phyloP scores from a whole-genome alignment of 1,140 invertebrate species.

The Tetramorium alpestre region DNA sequence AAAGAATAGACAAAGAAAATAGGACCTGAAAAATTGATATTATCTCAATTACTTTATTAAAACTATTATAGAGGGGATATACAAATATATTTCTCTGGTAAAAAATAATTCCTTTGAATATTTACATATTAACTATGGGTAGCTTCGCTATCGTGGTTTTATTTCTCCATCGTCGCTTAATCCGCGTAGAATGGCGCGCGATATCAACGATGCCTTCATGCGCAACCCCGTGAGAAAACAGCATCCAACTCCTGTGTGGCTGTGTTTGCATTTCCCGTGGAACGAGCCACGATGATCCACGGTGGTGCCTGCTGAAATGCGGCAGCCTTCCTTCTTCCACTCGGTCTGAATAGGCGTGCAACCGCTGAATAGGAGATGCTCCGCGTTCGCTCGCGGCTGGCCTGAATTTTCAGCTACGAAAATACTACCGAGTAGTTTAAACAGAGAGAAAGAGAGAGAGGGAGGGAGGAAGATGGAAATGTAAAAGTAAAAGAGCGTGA shows the following conservation, averaged over 20 bases:
- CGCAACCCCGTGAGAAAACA: slow-evolving; percentile 37
- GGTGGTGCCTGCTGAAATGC: slow-evolving; percentile 35
- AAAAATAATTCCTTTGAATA: not conserved
- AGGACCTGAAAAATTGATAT: not conserved
- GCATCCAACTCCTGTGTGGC: not conserved
- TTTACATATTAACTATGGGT: not conserved
- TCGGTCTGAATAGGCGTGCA: slow-evolving; percentile 57
- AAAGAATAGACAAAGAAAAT: not conserved
- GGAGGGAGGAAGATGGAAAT: not conserved
- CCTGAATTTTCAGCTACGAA: slow-evolving; percentile 63
- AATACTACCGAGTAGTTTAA: slow-evolving; percentile 15
- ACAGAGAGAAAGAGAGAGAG: slow-evolving; percentile 16
- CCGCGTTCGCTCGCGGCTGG: slow-evolving; percentile 38
- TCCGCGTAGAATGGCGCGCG: slow-evolving; percentile 2
- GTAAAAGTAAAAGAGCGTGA: slow-evolving; percentile 51
- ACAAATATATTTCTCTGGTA: not conserved
- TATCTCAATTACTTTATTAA: not conserved
- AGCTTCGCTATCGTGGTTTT: not conserved
- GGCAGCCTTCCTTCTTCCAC: slow-evolving; percentile 28
- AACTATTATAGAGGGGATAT: not conserved
- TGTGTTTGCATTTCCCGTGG: slow-evolving; percentile 41
- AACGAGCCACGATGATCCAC: slow-evolving; percentile 48
- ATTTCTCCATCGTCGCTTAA: slow-evolving; percentile 37
- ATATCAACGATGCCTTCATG: slow-evolving; percentile 33
- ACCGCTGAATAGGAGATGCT: slow-evolving; percentile 44